Conservation (phyloP, 2,888 invertebrate genomes). For the Nephrotoma guestfalica region DNA sequence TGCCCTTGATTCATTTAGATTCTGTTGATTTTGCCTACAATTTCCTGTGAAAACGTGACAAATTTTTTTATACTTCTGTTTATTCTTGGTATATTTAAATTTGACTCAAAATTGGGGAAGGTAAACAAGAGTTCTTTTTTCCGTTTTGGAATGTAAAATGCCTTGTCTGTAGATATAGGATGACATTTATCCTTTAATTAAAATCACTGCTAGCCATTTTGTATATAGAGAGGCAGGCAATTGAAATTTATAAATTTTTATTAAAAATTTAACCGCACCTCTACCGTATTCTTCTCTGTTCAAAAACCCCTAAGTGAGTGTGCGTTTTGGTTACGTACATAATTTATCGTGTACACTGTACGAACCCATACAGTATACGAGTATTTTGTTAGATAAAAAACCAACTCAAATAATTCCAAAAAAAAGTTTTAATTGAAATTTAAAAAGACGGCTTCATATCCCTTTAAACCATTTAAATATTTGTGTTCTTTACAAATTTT, state of each 20-base stretch:
- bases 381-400: too few species aligned
- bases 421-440: not conserved
- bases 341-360: not conserved
- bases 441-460: not conserved
- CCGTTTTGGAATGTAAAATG: not conserved
- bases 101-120: not conserved
- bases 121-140: not conserved
- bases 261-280: not conserved
- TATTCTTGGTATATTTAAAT: not conserved
- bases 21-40: not conserved
- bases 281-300: not conserved
- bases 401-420: not conserved
- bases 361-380: not conserved
- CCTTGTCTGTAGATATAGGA: not conserved
- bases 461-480: not conserved
- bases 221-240: not conserved
- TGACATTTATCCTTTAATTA: not conserved
- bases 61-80: not conserved
- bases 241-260: not conserved
- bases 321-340: not conserved
- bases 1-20: not conserved
- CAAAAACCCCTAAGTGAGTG: too few species aligned
- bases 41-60: not conserved
- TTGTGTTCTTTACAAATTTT: not conserved
- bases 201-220: not conserved